Conservation (phyloP, 2,797 vertebrate species). For the Acanthurus leucopareius region DNA sequence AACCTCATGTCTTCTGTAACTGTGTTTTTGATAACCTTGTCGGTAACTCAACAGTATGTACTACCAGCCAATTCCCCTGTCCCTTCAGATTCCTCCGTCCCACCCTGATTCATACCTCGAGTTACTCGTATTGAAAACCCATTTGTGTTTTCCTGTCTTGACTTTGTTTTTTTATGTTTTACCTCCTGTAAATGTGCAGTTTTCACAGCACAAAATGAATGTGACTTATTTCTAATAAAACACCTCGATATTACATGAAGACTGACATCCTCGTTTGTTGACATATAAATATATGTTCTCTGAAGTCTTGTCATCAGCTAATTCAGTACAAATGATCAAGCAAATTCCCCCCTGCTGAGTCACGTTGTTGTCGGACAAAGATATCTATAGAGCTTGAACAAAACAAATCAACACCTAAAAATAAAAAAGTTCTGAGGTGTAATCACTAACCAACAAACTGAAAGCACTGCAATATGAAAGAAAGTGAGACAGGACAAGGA, state of each 20-base stretch:
- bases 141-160: constrained; percentile 78
- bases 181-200: constrained; percentile 89
- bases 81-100: constrained; percentile 45
- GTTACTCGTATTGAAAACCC: constrained; percentile 74
- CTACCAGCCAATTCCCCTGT: constrained; percentile 67
- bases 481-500: constrained; percentile 32
- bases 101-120: constrained; percentile 66
- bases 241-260: constrained; percentile 75
- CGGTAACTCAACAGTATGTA: constrained; percentile 74
- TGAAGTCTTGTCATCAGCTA: background rate
- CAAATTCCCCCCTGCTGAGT: background rate
- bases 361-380: background rate
- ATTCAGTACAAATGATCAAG: constrained; percentile 2
- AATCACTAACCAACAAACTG: constrained; percentile 10
- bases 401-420: constrained; percentile 40
- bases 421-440: constrained; percentile 35
- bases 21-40: constrained; percentile 81
- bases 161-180: constrained; percentile 81
- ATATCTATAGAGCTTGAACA: constrained; percentile 3
- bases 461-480: constrained; percentile 13
- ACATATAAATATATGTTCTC: background rate
- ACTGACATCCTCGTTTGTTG: constrained; percentile 33
- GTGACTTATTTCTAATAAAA: constrained; percentile 96
- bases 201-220: constrained; percentile 95
- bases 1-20: constrained; percentile 84